phyloP scores from a whole-genome alignment of 2,113 vertebrate genomes.

The Copsychus sechellarum region DNA sequence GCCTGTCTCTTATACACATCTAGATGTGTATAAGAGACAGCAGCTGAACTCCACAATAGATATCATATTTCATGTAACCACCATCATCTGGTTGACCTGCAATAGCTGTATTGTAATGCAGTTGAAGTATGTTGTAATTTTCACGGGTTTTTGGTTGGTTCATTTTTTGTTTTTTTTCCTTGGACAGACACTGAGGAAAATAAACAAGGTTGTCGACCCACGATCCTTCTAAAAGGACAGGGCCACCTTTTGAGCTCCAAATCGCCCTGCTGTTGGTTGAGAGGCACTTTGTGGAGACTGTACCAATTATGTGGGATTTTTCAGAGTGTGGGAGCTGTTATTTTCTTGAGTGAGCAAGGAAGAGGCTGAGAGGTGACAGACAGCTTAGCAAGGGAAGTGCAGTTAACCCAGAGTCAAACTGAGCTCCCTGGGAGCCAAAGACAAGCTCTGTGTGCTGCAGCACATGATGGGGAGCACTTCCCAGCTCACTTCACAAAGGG shows the following conservation, averaged over 20 bases:
- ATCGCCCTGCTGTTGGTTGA: neutral
- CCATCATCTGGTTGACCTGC: neutral
- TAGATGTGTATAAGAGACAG: too few species aligned
- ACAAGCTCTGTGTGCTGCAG: neutral
- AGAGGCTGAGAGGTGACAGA: neutral
- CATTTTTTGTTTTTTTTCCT: neutral
- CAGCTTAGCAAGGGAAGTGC: neutral
- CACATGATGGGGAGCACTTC: neutral
- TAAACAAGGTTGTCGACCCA: neutral
- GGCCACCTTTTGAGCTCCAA: neutral
- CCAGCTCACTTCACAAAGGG: neutral
- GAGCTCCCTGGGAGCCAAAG: neutral
- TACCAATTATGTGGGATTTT: neutral
- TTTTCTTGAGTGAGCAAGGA: constrained; percentile 8
- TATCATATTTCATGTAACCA: neutral
- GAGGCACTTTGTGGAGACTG: neutral
- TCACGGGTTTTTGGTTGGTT: neutral
- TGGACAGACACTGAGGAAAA: neutral
- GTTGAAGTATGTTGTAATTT: neutral
- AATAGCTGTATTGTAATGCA: neutral
- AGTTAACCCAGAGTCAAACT: neutral
- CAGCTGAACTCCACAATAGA: neutral
- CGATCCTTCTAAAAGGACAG: neutral
- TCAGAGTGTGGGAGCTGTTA: neutral
- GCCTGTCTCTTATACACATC: too few species aligned